These are phyloP conservation scores for Drosophila tsacasi DNA, from an alignment of 1,140 invertebrate genomes.

Conservation along the genomic window DNA sequence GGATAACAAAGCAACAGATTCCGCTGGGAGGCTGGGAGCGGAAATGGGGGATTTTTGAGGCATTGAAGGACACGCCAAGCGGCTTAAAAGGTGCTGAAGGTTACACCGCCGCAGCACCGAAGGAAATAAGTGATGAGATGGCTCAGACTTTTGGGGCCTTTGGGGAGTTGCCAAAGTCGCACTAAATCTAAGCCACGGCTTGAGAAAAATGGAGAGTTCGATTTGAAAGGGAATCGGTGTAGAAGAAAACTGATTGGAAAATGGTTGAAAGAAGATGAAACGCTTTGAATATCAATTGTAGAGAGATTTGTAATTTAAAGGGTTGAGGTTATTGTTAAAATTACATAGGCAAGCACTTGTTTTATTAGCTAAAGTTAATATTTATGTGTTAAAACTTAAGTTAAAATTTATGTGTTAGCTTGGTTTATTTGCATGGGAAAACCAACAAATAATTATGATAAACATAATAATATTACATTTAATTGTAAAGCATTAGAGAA, in stretches of 20 bases:
- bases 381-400: too few relatives aligned
- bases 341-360: not conserved
- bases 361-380: not conserved
- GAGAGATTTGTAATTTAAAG: not conserved
- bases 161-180: constrained; percentile 23
- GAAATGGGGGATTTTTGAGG: constrained; percentile 29
- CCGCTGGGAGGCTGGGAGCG: constrained; percentile 8
- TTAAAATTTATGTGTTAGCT: not conserved
- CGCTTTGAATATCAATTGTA: constrained; percentile 14
- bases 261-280: constrained; percentile 17
- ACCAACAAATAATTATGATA: not conserved
- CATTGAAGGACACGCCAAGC: constrained; percentile 70
- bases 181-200: constrained; percentile 36
- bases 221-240: constrained; percentile 13
- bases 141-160: constrained; percentile 20
- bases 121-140: constrained; percentile 47
- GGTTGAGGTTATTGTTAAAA: not conserved
- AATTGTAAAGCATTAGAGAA: too few relatives aligned
- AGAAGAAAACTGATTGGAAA: constrained; percentile 42
- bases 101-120: constrained; percentile 35
- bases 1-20: constrained; percentile 46
- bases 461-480: too few relatives aligned
- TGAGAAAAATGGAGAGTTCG: constrained; percentile 13
- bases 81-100: constrained; percentile 74
- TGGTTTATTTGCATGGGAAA: not conserved